Base-by-base conservation (phyloP, 2,113 vertebrate species). In the Lutjanus erythropterus region DNA sequence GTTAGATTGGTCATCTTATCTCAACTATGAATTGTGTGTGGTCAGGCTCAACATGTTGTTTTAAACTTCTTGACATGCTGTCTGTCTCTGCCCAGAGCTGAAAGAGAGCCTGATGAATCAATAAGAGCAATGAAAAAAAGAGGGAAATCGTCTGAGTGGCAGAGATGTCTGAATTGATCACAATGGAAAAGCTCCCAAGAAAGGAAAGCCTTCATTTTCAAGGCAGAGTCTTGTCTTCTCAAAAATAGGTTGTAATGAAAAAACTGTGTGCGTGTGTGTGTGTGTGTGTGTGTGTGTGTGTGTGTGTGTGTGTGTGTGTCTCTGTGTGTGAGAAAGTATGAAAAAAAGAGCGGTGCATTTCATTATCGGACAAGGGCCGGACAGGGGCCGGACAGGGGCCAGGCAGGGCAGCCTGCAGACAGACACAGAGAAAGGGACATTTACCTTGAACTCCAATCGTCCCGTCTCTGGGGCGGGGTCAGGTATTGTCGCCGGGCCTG, bases 361-460 rank as follows among this genome's bases (percentile, higher is more conserved):
- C 74, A 94, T 93, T 92, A 90, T 41, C 10, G 83, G 89, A 80
- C 60, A 7, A 11, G 44, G 69, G 75, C 68, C 62, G 65, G 83
- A 52, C 60, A 6, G 23, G 47, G 47, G 73, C 69, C 62, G 58
- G 83, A 44, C n/a, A 27, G 70, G 60, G 81, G 72, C 81, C 84
- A 23, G 15, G 21, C 58, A 65, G 86, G 90, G 78, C 72, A 50
- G 85, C 61, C 78, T 10, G 70, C 88, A 90, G 89, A 90, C 90
- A 76, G 79, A 88, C 67, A 3, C 33, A 72, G 56, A 89, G 77
- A 90, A 91, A 89, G 53, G 77, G 83, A 86, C 85, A 44, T 91
- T 93, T 94, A 95, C 94, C 94, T 95, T 95, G 94, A 95, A 94
- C 95, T 94, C 92, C 78, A 87, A 44, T 86, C 71, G 78, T 74